Conservation (phyloP, 2,888 invertebrate species). For the Eilema caniola region DNA sequence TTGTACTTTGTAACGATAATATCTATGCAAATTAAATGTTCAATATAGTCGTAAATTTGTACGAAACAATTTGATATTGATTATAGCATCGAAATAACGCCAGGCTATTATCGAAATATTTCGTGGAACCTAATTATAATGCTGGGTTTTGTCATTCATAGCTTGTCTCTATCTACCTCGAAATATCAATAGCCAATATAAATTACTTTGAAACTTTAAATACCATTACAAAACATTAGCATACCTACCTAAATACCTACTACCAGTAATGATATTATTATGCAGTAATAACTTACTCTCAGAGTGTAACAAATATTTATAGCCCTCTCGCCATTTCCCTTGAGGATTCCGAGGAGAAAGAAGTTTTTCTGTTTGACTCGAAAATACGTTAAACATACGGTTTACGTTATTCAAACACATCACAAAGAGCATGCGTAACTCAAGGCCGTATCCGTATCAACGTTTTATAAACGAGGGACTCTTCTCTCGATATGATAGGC, state of each 20-base stretch:
- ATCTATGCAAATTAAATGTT: too few relatives aligned
- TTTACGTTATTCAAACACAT: slow-evolving; percentile 27
- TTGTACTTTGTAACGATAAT: too few relatives aligned
- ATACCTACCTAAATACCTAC: neutral
- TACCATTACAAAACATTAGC: neutral
- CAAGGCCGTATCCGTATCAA: neutral
- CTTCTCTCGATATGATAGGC: neutral
- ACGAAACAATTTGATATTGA: too few relatives aligned
- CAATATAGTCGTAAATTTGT: too few relatives aligned
- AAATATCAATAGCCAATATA: neutral
- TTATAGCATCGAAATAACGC: too few relatives aligned
- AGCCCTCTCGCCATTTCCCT: slow-evolving; percentile 8
- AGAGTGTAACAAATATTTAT: neutral
- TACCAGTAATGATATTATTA: neutral
- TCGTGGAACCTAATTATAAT: too few relatives aligned
- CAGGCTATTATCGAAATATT: too few relatives aligned
- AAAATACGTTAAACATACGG: slow-evolving; percentile 30
- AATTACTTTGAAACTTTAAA: neutral
- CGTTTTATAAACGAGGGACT: slow-evolving; percentile 7
- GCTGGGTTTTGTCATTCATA: neutral
- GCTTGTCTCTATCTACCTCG: too few relatives aligned
- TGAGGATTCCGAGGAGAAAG: slow-evolving; percentile 26
- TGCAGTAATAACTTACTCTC: neutral
- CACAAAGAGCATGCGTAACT: slow-evolving; percentile 28
- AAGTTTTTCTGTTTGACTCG: slow-evolving; percentile 28